phyloP scores from a whole-genome alignment of 2,113 vertebrate species.

The Psittacula cyanocephala region DNA sequence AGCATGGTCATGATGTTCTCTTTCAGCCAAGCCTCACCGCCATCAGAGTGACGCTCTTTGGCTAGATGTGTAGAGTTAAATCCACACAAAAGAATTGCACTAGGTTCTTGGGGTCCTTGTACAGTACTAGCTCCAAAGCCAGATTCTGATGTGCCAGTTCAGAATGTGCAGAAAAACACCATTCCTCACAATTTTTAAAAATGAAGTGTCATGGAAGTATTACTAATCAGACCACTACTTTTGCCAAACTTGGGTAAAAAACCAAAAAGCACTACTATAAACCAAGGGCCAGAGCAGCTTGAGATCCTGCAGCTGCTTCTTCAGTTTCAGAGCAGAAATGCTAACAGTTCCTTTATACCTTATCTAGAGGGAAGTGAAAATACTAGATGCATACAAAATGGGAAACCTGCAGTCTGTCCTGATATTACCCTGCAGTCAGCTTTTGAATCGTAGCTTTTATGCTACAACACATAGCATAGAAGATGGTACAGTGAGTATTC shows the following conservation, averaged over 20 bases:
- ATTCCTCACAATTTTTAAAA: not conserved
- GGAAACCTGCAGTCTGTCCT: not conserved
- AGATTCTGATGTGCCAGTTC: not conserved
- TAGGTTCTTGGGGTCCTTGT: not conserved
- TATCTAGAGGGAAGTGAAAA: not conserved
- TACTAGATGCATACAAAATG: not conserved
- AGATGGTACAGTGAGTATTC: not conserved
- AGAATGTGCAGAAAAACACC: not conserved
- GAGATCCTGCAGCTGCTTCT: slow-evolving; percentile 15
- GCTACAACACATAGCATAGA: not conserved
- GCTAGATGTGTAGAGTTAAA: not conserved
- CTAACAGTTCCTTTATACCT: not conserved
- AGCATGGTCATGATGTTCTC: not conserved
- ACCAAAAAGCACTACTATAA: not conserved
- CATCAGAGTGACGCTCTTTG: not conserved
- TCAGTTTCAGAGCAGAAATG: not conserved
- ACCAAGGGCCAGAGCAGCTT: not conserved
- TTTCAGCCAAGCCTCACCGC: not conserved
- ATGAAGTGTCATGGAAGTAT: not conserved
- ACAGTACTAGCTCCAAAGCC: not conserved
- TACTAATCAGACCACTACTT: not conserved
- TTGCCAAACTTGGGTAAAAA: not conserved
- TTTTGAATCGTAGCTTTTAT: not conserved
- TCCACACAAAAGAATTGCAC: not conserved
- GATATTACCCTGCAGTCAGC: not conserved